These are phyloP conservation scores for Chrysocyon brachyurus DNA, from an alignment of 2,797 vertebrate species.

Conservation along the genomic window DNA sequence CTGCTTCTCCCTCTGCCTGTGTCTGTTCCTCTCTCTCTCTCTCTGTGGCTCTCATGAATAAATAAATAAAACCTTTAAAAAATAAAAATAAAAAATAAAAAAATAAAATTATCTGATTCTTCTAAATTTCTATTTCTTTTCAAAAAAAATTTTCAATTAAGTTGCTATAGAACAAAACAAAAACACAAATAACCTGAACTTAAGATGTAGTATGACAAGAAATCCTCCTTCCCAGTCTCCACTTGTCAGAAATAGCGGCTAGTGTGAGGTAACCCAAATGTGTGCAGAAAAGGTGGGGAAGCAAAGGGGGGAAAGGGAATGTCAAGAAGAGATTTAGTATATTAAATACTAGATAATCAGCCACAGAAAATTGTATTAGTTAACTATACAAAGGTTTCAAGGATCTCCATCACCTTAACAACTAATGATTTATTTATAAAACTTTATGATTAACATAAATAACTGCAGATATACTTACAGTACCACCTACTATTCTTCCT, in stretches of 20 bases:
- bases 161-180: neutral
- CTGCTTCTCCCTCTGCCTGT: too few species aligned
- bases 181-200: slow-evolving; percentile 34
- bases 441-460: slow-evolving; percentile 45
- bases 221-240: neutral
- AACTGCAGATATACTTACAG: slow-evolving; percentile 92
- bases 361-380: neutral
- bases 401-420: neutral
- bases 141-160: neutral
- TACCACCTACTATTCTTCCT: slow-evolving; percentile 98
- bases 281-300: neutral
- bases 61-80: too few species aligned
- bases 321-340: slow-evolving; percentile 12
- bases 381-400: slow-evolving; percentile 48
- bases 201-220: neutral
- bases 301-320: neutral
- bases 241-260: slow-evolving; percentile 27
- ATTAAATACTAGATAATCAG: neutral
- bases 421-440: slow-evolving; percentile 44
- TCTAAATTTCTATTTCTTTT: neutral
- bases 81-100: neutral
- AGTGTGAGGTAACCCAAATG: slow-evolving; percentile 17
- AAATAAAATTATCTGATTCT: slow-evolving; percentile 58
- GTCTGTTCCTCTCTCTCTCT: too few species aligned
- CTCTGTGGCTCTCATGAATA: too few species aligned